Evolutionary conservation across 2,113 vertebrate genomes (phyloP), one percentile per base, ranked within the genome.

Genomic region (Cololabis saira): DNA sequence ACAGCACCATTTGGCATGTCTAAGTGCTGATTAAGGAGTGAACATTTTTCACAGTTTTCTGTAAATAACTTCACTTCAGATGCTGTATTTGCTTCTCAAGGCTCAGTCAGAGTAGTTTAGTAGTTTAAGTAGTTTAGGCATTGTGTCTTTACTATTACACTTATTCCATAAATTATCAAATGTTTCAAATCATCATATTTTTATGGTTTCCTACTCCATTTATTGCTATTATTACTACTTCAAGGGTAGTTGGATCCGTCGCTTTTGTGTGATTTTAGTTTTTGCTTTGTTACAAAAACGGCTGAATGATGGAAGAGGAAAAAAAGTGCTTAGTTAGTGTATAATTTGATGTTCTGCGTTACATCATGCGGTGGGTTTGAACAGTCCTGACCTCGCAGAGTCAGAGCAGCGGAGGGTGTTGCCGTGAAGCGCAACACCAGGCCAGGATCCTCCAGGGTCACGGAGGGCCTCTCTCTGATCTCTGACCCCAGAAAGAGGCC

Each of bases 401-500:
- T 11, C 30, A 30, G 33, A 37, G 43, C 67, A 74, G 27, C 0
- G 21, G 27, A 9, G 50, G 59, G 52, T 47, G 67, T 40, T 44
- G 53, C 59, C 66, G 78, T 63, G 73, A 61, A 67, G 42, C 15
- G 54, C 60, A 48, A 8, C 43, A 55, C 52, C 9, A 42, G 59
- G 59, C 78, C 54, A 5, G 17, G 67, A 77, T 81, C 74, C 80
- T 77, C 81, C 66, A 42, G 82, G 82, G 82, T 86, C 86, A 82
- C 15, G 21, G 44, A 64, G 71, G 86, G 73, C 81, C 74, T 84
- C 69, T 53, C 78, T 82, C 74, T 87, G 87, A 86, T 73, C 89
- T 81, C 56, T 88, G 87, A 90, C 80, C 87, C 77, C 67, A 82
- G 64, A 78, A 50, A 77, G 78, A 86, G 75, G 84, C 83, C 82